Conservation (phyloP, 2,888 invertebrate genomes). For the Rotaria sp. region DNA sequence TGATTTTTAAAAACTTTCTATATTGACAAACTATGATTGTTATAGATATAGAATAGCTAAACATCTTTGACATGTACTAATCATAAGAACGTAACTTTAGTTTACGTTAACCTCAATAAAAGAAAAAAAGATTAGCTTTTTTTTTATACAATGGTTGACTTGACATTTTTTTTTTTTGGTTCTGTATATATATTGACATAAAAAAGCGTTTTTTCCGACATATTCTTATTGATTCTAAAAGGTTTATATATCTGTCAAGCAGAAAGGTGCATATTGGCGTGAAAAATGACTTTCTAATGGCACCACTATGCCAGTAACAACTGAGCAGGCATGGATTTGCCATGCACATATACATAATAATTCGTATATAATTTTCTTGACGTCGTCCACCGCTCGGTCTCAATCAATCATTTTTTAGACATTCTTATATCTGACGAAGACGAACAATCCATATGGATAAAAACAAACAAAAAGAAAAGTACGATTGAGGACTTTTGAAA, state of each 20-base stretch:
- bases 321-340: constrained; percentile 1
- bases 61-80: neutral
- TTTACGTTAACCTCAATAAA: neutral
- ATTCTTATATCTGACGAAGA: neutral
- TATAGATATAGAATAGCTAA: neutral
- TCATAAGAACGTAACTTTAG: neutral
- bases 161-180: neutral
- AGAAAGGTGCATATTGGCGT: constrained; percentile 29
- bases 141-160: neutral
- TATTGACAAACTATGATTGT: neutral
- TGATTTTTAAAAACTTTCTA: neutral
- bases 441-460: neutral
- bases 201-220: neutral
- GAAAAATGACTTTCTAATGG: constrained; percentile 26
- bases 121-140: neutral
- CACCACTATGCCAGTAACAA: neutral
- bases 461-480: neutral
- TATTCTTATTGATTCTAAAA: neutral
- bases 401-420: constrained; percentile 7
- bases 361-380: constrained; percentile 21
- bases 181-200: neutral
- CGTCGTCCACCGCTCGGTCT: constrained; percentile 24
- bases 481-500: neutral
- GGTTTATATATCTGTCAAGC: constrained; percentile 15
- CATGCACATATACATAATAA: neutral